Percentiles rank a stretch among this genome's conserved stretches.
Evolutionary conservation across 2,113 vertebrate species (phyloP).

Genomic region (Caranx melampygus): DNA sequence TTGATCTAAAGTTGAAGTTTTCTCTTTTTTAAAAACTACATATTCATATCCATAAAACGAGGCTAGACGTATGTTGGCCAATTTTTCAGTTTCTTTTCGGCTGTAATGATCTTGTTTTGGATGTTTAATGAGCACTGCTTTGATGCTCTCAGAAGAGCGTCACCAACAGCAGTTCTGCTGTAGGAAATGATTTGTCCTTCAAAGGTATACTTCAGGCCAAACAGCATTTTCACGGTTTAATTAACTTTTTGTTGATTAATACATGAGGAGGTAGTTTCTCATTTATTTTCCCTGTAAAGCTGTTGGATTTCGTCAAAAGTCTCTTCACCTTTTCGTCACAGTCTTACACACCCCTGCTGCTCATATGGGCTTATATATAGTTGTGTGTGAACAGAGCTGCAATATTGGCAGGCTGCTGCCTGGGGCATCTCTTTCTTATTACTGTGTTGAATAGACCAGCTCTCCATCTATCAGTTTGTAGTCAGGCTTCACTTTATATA

Average conservation of each 20-base stretch:
- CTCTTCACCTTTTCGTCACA: slow-evolving; percentile 37
- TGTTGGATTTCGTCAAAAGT: slow-evolving; percentile 15
- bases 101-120: slow-evolving; percentile 14
- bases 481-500: slow-evolving; percentile 38
- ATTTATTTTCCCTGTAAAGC: slow-evolving; percentile 53
- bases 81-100: slow-evolving; percentile 7
- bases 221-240: slow-evolving; percentile 36
- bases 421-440: slow-evolving; percentile 63
- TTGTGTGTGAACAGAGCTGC: slow-evolving; percentile 13
- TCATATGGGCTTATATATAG: slow-evolving; percentile 4
- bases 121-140: slow-evolving; percentile 8
- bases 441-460: slow-evolving; percentile 54
- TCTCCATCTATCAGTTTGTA: slow-evolving; percentile 29
- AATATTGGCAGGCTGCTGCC: slow-evolving; percentile 56
- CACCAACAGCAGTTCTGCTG: not conserved
- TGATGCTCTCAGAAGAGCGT: not conserved
- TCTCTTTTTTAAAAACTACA: slow-evolving; percentile 13
- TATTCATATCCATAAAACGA: not conserved
- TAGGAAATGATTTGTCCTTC: slow-evolving; percentile 18
- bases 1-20: not conserved
- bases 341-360: not conserved
- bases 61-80: not conserved
- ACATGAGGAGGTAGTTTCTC: slow-evolving; percentile 8
- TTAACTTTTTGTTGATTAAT: slow-evolving; percentile 40
- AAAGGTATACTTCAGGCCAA: not conserved